Conservation (phyloP, 2,797 vertebrate genomes). For the Micrastur ruficollis region DNA sequence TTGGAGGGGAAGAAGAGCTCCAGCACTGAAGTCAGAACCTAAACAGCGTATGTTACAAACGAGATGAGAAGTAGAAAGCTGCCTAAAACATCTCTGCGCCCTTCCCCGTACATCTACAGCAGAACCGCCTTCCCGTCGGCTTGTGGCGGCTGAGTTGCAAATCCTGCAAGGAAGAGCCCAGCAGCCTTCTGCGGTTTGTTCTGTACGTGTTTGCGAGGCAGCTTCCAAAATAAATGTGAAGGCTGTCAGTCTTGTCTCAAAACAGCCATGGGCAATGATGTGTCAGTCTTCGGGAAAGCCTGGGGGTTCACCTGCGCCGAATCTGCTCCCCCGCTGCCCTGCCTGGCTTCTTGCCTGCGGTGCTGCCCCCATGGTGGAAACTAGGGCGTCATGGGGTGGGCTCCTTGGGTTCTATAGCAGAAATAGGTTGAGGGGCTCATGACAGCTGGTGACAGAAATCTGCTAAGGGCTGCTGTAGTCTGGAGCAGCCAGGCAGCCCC, state of each 20-base stretch:
- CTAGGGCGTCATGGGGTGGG: too few species aligned
- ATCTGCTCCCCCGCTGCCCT: accelerated
- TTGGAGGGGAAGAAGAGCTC: not conserved
- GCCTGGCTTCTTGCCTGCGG: accelerated
- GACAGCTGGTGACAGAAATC: not conserved
- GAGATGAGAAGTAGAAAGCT: not conserved
- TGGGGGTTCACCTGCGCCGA: not conserved
- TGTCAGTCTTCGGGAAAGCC: not conserved
- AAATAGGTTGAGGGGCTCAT: not conserved
- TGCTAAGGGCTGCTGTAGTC: not conserved
- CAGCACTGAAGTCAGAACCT: not conserved
- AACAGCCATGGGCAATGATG: accelerated
- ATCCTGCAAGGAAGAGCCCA: not conserved
- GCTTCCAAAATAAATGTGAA: not conserved
- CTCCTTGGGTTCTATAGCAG: not conserved
- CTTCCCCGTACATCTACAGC: not conserved
- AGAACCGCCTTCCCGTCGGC: not conserved
- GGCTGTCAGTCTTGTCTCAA: not conserved
- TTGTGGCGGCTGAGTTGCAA: not conserved
- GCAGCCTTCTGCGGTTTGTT: not conserved
- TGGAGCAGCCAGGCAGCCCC: not conserved
- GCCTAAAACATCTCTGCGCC: not conserved
- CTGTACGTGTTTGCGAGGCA: not conserved
- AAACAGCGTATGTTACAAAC: not conserved
- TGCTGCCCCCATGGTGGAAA: accelerated